Percentiles rank a stretch among this genome's conserved stretches.
phyloP scores from a whole-genome alignment of 2,888 invertebrate genomes.

The Pollenia amentaria region DNA sequence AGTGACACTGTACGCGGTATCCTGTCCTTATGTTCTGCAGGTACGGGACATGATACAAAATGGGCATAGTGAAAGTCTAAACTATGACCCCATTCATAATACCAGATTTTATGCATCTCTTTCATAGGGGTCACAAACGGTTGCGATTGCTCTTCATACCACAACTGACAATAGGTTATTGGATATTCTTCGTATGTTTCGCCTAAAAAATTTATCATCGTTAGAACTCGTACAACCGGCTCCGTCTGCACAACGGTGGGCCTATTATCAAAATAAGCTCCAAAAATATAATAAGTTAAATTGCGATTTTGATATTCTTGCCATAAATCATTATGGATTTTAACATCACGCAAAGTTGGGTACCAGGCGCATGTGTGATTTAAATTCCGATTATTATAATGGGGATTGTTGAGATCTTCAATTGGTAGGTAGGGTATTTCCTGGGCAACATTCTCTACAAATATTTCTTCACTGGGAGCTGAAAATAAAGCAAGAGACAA shows the following conservation, averaged over 20 bases:
- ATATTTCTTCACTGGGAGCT: neutral
- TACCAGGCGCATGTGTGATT: slow-evolving; percentile 82
- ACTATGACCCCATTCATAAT: slow-evolving; percentile 90
- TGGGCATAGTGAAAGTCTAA: slow-evolving; percentile 94
- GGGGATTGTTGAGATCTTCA: slow-evolving; percentile 91
- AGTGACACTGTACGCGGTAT: slow-evolving; percentile 88
- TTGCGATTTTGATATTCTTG: too few species aligned
- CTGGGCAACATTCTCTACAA: neutral
- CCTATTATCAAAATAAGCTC: too few species aligned
- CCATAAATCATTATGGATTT: neutral
- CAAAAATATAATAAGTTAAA: too few species aligned
- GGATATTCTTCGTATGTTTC: slow-evolving; percentile 87
- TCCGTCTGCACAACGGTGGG: neutral
- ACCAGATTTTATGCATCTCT: neutral
- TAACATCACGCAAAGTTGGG: too few species aligned
- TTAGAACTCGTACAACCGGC: neutral
- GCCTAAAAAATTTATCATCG: slow-evolving; percentile 86
- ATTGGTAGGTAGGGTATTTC: slow-evolving; percentile 90
- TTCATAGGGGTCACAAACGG: slow-evolving; percentile 88
- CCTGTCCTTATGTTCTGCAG: slow-evolving; percentile 86
- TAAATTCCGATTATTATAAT: slow-evolving; percentile 86
- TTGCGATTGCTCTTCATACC: slow-evolving; percentile 91
- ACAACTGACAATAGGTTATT: slow-evolving; percentile 92
- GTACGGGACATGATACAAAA: slow-evolving; percentile 93
- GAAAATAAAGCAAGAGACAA: neutral